These are phyloP conservation scores for Centroberyx gerrardi DNA, from an alignment of 2,797 vertebrate species.

Conservation along the genomic window DNA sequence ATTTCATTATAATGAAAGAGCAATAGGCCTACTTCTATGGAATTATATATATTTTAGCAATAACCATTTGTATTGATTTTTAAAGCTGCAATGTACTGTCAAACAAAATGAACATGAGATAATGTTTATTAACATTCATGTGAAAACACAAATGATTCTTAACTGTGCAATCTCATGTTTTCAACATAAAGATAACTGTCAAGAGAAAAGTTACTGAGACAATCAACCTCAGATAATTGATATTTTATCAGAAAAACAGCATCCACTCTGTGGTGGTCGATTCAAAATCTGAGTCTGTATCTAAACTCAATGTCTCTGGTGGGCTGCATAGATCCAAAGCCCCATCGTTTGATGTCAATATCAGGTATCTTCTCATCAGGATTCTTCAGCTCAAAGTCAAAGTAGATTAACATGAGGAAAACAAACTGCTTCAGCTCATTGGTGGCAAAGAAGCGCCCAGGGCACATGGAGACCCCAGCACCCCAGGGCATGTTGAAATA, in stretches of 20 bases:
- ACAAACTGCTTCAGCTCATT: conserved; percentile 93
- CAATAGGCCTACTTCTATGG: no score
- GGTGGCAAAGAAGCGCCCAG: conserved; percentile 91
- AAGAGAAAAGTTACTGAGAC: background rate
- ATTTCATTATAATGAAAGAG: no score
- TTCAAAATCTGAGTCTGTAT: conserved; percentile 82
- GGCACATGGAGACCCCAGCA: conserved; percentile 90
- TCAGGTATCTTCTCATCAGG: conserved; percentile 82
- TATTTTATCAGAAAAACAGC: background rate
- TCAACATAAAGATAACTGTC: background rate
- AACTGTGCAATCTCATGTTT: background rate
- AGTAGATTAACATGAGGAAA: conserved; percentile 91
- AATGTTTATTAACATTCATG: no score
- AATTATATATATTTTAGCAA: no score
- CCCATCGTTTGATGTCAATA: conserved; percentile 87
- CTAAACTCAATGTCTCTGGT: conserved; percentile 84
- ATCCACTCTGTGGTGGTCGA: background rate
- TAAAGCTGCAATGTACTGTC: no score
- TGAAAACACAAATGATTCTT: no score
- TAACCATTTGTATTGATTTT: no score
- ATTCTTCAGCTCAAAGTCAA: conserved; percentile 90
- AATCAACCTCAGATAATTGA: background rate
- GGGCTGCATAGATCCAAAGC: conserved; percentile 92
- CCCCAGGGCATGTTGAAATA: conserved; percentile 95
- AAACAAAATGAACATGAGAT: no score